A percentile compares a stretch with the other conserved stretches of the same genome.
These are phyloP conservation scores for Drosophila siamana DNA, from an alignment of 2,888 invertebrate genomes.

Conservation along the genomic window DNA sequence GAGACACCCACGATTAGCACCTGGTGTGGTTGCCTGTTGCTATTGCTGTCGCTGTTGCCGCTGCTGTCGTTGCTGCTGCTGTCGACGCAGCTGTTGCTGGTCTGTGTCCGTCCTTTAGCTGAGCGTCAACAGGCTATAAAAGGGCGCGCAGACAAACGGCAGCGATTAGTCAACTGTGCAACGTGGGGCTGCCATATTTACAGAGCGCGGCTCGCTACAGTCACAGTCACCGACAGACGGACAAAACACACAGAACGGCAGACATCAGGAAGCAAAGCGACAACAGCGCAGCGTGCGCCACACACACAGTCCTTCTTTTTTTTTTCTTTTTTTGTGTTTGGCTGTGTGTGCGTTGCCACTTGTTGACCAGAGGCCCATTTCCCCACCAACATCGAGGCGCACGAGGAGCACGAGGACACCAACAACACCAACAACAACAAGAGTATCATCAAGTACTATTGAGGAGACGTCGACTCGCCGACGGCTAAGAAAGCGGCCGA, in stretches of 20 bases:
- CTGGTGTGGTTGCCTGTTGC: conserved; percentile 70
- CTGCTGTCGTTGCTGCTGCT: conserved; percentile 7
- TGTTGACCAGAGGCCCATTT: conserved; percentile 35
- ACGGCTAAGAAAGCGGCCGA: background rate
- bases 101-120: conserved; percentile 57
- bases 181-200: conserved; percentile 45
- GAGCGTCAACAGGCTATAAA: conserved; percentile 56
- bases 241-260: conserved; percentile 4
- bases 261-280: background rate
- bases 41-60: conserved; percentile 25
- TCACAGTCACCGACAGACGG: conserved; percentile 46
- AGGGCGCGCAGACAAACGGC: conserved; percentile 54
- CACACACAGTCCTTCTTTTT: background rate
- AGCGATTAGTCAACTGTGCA: conserved; percentile 64
- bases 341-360: conserved; percentile 34
- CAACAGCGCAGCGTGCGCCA: background rate
- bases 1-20: conserved; percentile 31
- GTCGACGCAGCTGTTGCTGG: conserved; percentile 13
- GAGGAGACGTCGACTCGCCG: no score
- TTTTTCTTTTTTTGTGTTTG: background rate
- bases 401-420: conserved; percentile 3
- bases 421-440: conserved; percentile 6
- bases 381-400: background rate
- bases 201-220: conserved; percentile 22
- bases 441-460: no score